A percentile compares a stretch with the other conserved stretches of the same genome.
Conservation (phyloP, 2,888 invertebrate genomes). For the Lutraria lutraria region DNA sequence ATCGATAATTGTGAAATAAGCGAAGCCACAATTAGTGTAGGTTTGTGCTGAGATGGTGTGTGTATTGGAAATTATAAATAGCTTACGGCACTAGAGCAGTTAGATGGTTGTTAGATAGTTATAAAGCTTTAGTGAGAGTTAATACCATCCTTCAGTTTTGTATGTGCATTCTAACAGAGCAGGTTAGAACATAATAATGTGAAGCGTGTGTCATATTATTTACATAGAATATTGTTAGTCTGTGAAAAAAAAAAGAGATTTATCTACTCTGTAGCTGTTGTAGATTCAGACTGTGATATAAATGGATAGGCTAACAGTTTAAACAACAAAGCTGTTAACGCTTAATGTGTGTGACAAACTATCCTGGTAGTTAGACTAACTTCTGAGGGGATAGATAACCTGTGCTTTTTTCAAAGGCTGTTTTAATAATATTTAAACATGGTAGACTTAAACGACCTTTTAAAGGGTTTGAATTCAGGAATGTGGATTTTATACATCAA, state of each 20-base stretch:
- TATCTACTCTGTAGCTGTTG: constrained; percentile 44
- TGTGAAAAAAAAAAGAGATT: constrained; percentile 48
- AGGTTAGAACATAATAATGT: neutral
- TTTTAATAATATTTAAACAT: constrained; percentile 65
- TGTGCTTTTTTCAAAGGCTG: constrained; percentile 48
- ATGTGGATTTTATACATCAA: constrained; percentile 45
- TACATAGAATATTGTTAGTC: constrained; percentile 42
- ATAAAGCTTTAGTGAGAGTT: constrained; percentile 62
- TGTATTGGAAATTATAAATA: constrained; percentile 74
- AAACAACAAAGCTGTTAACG: constrained; percentile 56
- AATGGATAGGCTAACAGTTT: constrained; percentile 59
- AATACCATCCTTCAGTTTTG: constrained; percentile 36
- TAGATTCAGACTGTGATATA: constrained; percentile 52
- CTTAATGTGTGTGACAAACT: constrained; percentile 54
- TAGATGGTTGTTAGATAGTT: constrained; percentile 66
- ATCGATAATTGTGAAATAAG: constrained; percentile 73
- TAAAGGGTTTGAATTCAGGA: constrained; percentile 52
- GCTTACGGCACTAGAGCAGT: constrained; percentile 67
- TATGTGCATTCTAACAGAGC: constrained; percentile 39
- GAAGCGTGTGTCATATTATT: constrained; percentile 46
- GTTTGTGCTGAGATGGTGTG: constrained; percentile 65
- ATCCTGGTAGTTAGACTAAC: constrained; percentile 51
- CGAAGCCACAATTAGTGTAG: constrained; percentile 68
- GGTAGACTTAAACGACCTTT: constrained; percentile 63
- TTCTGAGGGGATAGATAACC: constrained; percentile 55